Conservation (phyloP, 2,113 vertebrate genomes). For the Onychostoma macrolepis region DNA sequence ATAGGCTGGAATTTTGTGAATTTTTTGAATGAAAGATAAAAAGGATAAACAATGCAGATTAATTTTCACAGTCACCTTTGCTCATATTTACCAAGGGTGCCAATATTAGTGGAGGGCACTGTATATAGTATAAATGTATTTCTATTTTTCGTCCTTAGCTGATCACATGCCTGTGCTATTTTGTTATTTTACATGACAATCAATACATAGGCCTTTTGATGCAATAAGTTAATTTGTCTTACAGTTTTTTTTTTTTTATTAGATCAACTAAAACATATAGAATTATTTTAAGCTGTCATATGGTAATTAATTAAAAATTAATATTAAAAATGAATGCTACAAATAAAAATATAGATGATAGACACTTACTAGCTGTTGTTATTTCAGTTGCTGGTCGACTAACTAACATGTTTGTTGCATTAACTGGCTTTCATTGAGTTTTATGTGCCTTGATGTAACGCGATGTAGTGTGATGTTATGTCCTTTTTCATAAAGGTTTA, state of each 20-base stretch:
- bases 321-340: not conserved
- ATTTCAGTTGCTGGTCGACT: not conserved
- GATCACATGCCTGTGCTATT: not conserved
- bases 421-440: not conserved
- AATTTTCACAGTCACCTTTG: too few relatives aligned
- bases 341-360: not conserved
- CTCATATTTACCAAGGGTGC: too few relatives aligned
- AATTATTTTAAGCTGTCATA: not conserved
- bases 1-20: too few relatives aligned
- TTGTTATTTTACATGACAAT: not conserved
- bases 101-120: too few relatives aligned
- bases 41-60: too few relatives aligned
- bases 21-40: too few relatives aligned
- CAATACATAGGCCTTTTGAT: not conserved
- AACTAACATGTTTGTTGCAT: not conserved
- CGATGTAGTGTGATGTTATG: constrained; percentile 24
- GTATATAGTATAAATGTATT: not conserved
- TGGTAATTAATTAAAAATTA: not conserved
- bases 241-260: not conserved
- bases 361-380: not conserved
- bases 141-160: not conserved
- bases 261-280: not conserved
- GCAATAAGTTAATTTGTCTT: not conserved
- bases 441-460: not conserved
- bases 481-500: constrained; percentile 60